Evolutionary conservation across 92 coral and sea anemone species (phyloP).

Genomic region (Zoanthus solanderi): DNA sequence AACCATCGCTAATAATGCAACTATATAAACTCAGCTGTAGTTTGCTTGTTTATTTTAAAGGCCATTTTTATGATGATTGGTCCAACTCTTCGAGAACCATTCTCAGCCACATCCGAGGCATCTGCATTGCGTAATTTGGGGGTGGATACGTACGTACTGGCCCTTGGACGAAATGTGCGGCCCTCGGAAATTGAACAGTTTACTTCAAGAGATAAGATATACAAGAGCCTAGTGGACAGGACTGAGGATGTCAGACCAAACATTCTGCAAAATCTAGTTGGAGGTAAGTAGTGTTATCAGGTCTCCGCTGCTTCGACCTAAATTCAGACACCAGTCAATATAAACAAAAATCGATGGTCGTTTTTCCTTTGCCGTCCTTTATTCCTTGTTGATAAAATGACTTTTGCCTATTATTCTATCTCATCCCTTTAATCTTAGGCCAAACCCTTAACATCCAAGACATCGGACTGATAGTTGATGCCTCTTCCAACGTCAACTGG

Average conservation of each 20-base stretch:
- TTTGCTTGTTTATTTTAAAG: neutral
- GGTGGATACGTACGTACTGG: neutral
- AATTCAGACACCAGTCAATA: too few relatives aligned
- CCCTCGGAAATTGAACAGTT: slow-evolving; percentile 25
- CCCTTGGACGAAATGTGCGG: neutral
- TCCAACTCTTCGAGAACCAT: neutral
- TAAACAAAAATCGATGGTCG: too few relatives aligned
- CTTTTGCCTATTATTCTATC: neutral
- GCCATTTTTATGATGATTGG: slow-evolving; percentile 35
- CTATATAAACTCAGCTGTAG: neutral
- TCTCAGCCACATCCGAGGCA: slow-evolving; percentile 7
- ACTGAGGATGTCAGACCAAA: slow-evolving; percentile 53
- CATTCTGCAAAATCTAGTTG: slow-evolving; percentile 42
- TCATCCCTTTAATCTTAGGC: neutral
- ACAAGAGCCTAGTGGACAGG: slow-evolving; percentile 40
- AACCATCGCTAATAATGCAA: too few relatives aligned
- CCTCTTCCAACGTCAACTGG: slow-evolving; percentile 75
- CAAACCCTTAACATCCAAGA: slow-evolving; percentile 40
- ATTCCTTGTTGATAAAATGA: neutral
- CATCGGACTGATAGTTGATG: slow-evolving; percentile 73
- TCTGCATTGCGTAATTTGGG: neutral
- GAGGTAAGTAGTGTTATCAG: slow-evolving; percentile 41
- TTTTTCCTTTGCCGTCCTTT: too few relatives aligned
- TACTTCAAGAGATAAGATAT: slow-evolving; percentile 18
- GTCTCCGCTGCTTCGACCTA: too few relatives aligned